phyloP scores from a whole-genome alignment of 2,113 vertebrate genomes.

The Lontra canadensis region DNA sequence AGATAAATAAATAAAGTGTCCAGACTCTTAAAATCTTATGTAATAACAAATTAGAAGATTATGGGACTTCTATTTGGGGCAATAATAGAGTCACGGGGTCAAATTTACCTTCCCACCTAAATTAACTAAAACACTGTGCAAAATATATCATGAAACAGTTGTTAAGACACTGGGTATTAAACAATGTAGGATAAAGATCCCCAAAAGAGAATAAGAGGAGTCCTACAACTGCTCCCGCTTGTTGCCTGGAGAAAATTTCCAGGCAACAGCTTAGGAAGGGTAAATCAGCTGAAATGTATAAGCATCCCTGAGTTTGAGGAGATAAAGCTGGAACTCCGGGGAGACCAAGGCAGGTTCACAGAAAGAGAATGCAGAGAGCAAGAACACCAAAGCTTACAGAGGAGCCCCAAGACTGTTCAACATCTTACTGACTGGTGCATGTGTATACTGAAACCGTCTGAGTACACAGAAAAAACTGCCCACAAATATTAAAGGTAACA shows the following conservation, averaged over 20 bases:
- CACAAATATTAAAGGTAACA: constrained; percentile 1
- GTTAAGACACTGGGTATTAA: constrained; percentile 12
- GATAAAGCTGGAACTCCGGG: not conserved
- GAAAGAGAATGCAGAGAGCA: not conserved
- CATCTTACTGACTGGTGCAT: not conserved
- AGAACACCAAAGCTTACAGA: not conserved
- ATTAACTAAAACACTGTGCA: constrained; percentile 12
- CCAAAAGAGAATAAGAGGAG: constrained; percentile 17
- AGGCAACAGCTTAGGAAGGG: not conserved
- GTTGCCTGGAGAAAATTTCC: not conserved
- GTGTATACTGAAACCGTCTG: not conserved
- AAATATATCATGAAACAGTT: constrained; percentile 15
- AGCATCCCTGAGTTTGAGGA: not conserved
- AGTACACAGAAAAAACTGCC: constrained; percentile 6
- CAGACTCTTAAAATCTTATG: not conserved
- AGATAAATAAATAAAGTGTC: not conserved
- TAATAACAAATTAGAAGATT: constrained; percentile 11
- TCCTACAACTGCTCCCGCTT: not conserved
- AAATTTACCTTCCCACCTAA: not conserved
- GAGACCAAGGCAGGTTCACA: not conserved
- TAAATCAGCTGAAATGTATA: not conserved
- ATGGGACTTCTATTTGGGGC: not conserved
- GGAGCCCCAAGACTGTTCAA: not conserved
- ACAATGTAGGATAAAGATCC: not conserved
- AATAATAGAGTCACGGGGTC: not conserved